Conservation (phyloP, 2,113 vertebrate species). For the Amblyornis subalaris region DNA sequence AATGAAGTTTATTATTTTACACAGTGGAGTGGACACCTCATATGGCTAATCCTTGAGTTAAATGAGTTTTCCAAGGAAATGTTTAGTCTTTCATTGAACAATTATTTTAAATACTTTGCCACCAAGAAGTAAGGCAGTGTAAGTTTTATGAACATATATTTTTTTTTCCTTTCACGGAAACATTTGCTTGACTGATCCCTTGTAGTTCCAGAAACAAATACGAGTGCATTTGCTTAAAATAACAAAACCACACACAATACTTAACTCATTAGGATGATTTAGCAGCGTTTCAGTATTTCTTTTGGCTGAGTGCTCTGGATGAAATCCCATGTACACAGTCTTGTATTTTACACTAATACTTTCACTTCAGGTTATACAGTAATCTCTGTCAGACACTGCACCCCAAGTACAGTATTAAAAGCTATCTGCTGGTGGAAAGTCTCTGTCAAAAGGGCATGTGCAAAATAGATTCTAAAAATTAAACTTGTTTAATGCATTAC, state of each 20-base stretch:
- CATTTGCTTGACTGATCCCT: conserved; percentile 6
- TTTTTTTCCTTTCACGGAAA: conserved; percentile 10
- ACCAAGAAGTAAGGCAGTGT: not conserved
- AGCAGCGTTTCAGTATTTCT: not conserved
- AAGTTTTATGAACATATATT: not conserved
- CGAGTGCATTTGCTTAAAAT: conserved; percentile 25
- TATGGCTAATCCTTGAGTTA: not conserved
- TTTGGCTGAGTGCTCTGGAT: conserved; percentile 41
- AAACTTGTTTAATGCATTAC: conserved; percentile 17
- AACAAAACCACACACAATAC: conserved; percentile 39
- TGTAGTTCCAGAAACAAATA: conserved; percentile 42
- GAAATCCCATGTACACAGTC: conserved; percentile 15
- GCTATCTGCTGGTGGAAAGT: not conserved
- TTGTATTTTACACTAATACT: not conserved
- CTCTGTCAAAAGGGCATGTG: not conserved
- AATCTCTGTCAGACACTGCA: not conserved
- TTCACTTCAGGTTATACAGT: conserved; percentile 19
- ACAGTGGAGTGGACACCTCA: not conserved
- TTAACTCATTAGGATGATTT: conserved; percentile 40
- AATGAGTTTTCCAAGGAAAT: not conserved
- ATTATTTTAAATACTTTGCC: conserved; percentile 47
- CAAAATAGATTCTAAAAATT: conserved; percentile 24
- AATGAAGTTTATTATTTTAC: not conserved
- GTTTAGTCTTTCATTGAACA: conserved; percentile 46
- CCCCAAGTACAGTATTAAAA: not conserved